These are phyloP conservation scores for Drosophila eohydei DNA, from an alignment of 2,888 invertebrate genomes.

Conservation along the genomic window DNA sequence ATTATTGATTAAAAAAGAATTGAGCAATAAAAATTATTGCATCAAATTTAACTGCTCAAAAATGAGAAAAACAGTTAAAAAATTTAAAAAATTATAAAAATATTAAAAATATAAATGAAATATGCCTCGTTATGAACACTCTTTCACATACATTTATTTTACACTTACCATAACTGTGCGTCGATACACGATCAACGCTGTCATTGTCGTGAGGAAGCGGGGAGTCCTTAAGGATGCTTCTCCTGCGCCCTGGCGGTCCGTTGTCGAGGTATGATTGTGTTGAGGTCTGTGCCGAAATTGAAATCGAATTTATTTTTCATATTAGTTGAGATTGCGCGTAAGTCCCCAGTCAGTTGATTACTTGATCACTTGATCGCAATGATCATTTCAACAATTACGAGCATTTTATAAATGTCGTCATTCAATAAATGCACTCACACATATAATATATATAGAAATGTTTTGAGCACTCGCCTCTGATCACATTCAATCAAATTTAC, in stretches of 20 bases:
- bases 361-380: conserved; percentile 21
- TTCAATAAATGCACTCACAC: conserved; percentile 1
- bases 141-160: not conserved
- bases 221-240: conserved; percentile 89
- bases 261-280: conserved; percentile 87
- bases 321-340: conserved; percentile 7
- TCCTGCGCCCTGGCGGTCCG: conserved; percentile 88
- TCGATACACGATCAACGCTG: conserved; percentile 83
- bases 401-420: conserved; percentile 43
- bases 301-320: not conserved
- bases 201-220: conserved; percentile 83
- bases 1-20: not conserved
- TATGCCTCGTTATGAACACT: too few species aligned
- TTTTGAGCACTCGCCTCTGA: not conserved
- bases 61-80: not conserved
- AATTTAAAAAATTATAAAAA: not conserved
- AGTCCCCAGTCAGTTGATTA: conserved; percentile 15
- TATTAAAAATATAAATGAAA: not conserved
- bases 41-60: not conserved
- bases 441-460: not conserved
- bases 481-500: conserved; percentile 15
- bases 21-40: too few species aligned
- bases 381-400: conserved; percentile 22
- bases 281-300: conserved; percentile 83
- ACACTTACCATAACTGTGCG: conserved; percentile 82